These are phyloP conservation scores for Sebastes iracundus DNA, from an alignment of 2,797 vertebrate genomes.

Conservation along the genomic window DNA sequence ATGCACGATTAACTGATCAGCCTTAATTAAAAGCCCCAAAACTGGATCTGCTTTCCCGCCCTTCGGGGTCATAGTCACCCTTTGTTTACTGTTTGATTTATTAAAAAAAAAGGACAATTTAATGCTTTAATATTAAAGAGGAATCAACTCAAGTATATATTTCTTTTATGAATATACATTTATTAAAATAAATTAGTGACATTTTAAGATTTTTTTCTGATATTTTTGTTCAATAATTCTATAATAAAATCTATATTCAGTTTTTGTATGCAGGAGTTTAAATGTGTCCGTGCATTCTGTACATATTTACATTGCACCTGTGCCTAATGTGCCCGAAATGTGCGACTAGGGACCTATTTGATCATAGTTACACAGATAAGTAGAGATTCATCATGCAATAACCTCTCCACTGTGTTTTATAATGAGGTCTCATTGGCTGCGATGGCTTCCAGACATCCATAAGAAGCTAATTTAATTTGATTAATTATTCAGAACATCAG, in stretches of 20 bases:
- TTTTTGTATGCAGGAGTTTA: background rate
- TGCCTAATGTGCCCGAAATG: background rate
- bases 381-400: slow-evolving; percentile 15
- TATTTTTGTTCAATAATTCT: background rate
- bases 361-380: slow-evolving; percentile 10
- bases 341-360: background rate
- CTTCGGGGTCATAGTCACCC: background rate
- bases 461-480: slow-evolving; percentile 49
- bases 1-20: slow-evolving; percentile 35
- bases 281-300: background rate
- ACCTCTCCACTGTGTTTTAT: slow-evolving; percentile 16
- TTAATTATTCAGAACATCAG: slow-evolving; percentile 56
- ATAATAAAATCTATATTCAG: background rate
- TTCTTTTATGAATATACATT: background rate
- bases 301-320: background rate
- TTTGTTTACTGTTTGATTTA: background rate
- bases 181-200: background rate
- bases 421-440: slow-evolving; percentile 13
- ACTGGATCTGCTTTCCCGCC: background rate
- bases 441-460: slow-evolving; percentile 25
- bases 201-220: background rate
- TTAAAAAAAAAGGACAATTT: background rate
- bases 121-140: background rate
- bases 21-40: slow-evolving; percentile 36
- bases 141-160: background rate